phyloP scores from a whole-genome alignment of 2,888 invertebrate genomes.

The Sinelater perroti region DNA sequence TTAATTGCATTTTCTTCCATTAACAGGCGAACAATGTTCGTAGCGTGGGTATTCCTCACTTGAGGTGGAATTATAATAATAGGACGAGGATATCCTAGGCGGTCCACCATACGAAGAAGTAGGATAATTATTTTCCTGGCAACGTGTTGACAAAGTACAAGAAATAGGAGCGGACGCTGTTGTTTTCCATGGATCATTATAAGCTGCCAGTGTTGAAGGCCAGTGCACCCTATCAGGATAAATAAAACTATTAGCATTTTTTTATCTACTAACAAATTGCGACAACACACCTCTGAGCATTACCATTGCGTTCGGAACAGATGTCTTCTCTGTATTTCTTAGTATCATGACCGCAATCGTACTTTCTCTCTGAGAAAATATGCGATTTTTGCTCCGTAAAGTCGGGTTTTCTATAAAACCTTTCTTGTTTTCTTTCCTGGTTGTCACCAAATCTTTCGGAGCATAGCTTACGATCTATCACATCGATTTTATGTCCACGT shows the following conservation, averaged over 20 bases:
- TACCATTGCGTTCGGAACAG: constrained; percentile 12
- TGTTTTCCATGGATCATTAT: constrained; percentile 26
- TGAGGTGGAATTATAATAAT: too few species aligned
- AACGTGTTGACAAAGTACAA: constrained; percentile 9
- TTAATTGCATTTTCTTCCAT: constrained; percentile 24
- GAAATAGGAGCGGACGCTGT: background rate
- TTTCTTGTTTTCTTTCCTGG: constrained; percentile 17
- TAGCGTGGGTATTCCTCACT: constrained; percentile 22
- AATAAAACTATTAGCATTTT: too few species aligned
- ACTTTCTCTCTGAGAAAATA: constrained; percentile 14
- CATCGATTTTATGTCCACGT: constrained; percentile 26
- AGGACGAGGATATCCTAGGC: constrained; percentile 7
- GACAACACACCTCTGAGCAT: constrained; percentile 4
- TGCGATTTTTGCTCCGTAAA: constrained; percentile 13
- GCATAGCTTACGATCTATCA: constrained; percentile 27
- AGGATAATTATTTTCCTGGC: constrained; percentile 15
- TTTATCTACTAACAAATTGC: too few species aligned
- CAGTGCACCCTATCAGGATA: constrained; percentile 11
- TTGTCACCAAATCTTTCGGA: constrained; percentile 4
- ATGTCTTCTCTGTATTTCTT: constrained; percentile 13
- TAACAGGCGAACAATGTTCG: constrained; percentile 23
- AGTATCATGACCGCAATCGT: constrained; percentile 18
- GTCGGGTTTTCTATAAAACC: constrained; percentile 14
- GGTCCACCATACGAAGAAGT: constrained; percentile 7
- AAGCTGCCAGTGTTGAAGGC: constrained; percentile 3